A percentile compares a stretch with the other conserved stretches of the same genome.
Conservation (phyloP, 2,113 vertebrate genomes). For the Bagarius yarrelli region DNA sequence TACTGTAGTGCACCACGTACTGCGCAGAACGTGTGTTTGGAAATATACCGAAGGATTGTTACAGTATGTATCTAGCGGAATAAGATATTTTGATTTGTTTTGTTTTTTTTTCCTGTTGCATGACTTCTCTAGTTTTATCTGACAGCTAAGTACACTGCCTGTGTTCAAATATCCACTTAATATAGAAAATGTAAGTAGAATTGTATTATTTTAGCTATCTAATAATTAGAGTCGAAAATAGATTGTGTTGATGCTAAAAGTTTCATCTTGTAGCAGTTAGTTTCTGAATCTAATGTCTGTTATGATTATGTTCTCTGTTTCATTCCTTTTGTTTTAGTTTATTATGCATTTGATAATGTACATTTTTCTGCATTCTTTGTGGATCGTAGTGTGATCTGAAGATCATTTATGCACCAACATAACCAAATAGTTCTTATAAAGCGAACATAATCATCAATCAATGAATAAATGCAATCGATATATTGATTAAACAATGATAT, state of each 20-base stretch:
- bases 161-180: background rate
- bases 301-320: background rate
- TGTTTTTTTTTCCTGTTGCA: slow-evolving; percentile 21
- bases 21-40: slow-evolving; percentile 3
- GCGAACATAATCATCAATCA: background rate
- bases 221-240: slow-evolving; percentile 16
- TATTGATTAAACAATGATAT: background rate
- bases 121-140: slow-evolving; percentile 24
- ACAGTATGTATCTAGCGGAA: background rate
- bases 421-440: background rate
- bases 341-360: background rate
- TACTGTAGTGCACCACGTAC: slow-evolving; percentile 23
- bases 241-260: background rate
- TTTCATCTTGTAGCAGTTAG: slow-evolving; percentile 28
- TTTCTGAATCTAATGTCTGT: slow-evolving; percentile 22
- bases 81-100: slow-evolving; percentile 1
- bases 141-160: slow-evolving; percentile 20
- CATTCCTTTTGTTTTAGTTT: background rate
- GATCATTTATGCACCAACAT: background rate
- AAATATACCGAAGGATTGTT: background rate
- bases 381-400: background rate
- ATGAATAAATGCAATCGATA: background rate
- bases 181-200: slow-evolving; percentile 22
- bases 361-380: background rate
- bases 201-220: slow-evolving; percentile 14